Conservation (phyloP, 2,797 vertebrate species). For the Megalops cyprinoides region DNA sequence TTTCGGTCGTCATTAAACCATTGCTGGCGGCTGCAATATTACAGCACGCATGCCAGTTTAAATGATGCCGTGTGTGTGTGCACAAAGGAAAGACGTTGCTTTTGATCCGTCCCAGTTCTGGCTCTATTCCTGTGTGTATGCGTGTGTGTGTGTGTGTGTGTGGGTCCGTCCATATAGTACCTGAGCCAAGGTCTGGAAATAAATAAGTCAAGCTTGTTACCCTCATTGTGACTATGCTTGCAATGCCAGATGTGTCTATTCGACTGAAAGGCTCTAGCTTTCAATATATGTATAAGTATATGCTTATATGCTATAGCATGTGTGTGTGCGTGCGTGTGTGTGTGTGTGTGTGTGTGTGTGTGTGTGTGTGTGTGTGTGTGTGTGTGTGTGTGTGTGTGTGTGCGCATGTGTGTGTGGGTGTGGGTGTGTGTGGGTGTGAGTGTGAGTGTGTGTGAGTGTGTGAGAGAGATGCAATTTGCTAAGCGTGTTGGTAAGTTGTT, state of each 20-base stretch:
- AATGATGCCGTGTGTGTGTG: no score
- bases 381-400: background rate
- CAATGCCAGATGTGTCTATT: slow-evolving; percentile 36
- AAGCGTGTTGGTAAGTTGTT: background rate
- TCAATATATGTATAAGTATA: background rate
- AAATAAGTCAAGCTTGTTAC: slow-evolving; percentile 69
- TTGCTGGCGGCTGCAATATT: no score
- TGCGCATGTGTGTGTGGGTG: background rate
- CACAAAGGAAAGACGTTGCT: background rate
- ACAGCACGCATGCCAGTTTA: no score
- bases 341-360: slow-evolving; percentile 20
- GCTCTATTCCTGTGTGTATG: slow-evolving; percentile 60
- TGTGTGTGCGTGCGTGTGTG: slow-evolving; percentile 6
- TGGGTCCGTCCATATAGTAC: slow-evolving; percentile 29
- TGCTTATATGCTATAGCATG: slow-evolving; percentile 25
- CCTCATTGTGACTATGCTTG: slow-evolving; percentile 57
- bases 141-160: slow-evolving; percentile 27
- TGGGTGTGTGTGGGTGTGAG: background rate
- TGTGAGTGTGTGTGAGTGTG: background rate
- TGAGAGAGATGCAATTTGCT: background rate
- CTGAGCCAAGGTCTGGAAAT: slow-evolving; percentile 59
- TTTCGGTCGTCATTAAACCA: no score
- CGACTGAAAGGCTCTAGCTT: background rate
- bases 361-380: background rate
- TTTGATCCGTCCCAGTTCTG: slow-evolving; percentile 68